A percentile compares a stretch with the other conserved stretches of the same genome.
phyloP scores from a whole-genome alignment of 2,113 vertebrate species.

The Marmota flaviventris region DNA sequence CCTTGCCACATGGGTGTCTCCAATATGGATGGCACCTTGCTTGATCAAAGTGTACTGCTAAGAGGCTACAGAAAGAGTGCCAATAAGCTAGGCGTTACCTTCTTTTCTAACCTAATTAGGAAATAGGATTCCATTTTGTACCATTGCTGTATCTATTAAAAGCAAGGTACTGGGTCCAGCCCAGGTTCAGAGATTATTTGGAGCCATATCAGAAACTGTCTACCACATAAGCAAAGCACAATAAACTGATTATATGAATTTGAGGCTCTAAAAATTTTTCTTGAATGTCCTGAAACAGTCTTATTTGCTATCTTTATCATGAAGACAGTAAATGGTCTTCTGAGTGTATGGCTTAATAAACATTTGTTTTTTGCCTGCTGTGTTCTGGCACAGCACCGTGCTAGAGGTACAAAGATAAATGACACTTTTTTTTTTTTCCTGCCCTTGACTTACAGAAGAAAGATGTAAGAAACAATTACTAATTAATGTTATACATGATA shows the following conservation, averaged over 20 bases:
- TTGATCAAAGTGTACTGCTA: neutral
- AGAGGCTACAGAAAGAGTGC: neutral
- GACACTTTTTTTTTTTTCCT: neutral
- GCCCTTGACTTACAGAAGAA: constrained; percentile 1
- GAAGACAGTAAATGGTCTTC: constrained; percentile 18
- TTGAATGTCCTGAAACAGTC: neutral
- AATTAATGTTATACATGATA: neutral
- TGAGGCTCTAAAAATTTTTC: neutral
- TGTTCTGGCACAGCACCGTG: neutral
- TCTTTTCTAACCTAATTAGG: constrained; percentile 20
- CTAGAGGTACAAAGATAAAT: constrained; percentile 31
- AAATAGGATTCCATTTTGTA: neutral
- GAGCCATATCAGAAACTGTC: neutral
- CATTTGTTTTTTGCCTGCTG: neutral
- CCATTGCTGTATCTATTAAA: neutral
- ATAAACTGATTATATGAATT: neutral
- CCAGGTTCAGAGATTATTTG: neutral
- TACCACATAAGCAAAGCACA: neutral
- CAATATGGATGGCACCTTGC: neutral
- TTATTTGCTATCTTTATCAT: constrained; percentile 17
- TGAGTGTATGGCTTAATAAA: constrained; percentile 32
- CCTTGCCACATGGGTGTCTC: neutral
- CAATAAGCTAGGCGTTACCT: neutral
- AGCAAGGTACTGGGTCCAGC: neutral
- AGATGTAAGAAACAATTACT: neutral